Base-by-base conservation (phyloP, 2,113 vertebrate species). In the Alethe diademata region DNA sequence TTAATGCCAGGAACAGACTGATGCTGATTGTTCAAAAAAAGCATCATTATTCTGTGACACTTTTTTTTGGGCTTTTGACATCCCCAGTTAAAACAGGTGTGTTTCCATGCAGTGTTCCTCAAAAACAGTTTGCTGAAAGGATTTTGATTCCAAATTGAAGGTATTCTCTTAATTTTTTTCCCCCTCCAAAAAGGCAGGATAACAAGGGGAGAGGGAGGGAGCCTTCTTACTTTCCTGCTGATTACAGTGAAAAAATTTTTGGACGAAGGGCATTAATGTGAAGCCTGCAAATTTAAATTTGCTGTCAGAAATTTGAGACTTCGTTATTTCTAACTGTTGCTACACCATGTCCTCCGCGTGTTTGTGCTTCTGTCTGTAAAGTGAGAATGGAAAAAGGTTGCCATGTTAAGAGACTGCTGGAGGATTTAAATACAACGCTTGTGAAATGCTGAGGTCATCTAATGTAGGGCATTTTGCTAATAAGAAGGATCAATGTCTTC, bases 1-100 rank as follows among this genome's bases (percentile, higher is more conserved):
- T 95, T 95, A 96, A 88, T 88, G 76, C 66, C 51, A 61, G 75
- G 85, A 96, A 84, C 93, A 96, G 82, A 80, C 90, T 93, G 92
- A 88, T 95, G 88, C 64, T 80, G 88, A 70, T 90, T 71, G 88
- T 92, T 95, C 57, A 53, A 74, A 80, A 78, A 94, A 94, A 86
- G 72, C 85, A 65, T 93, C 82, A 56, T 94, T 96, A 74, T 92
- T 94, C 75, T 83, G 23, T 60, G 48, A 67, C 74, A 60, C 35
- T 64, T 71, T 57, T 71, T 82, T 53, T 4, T 2, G 31, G 73
- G 45, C 48, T 85, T 69, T 61, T 78, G 56, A 83, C 56, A 87
- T 88, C 35, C 22, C 43, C 6, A 2, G 40, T 93, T 90, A 56
- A 78, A 88, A 29, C 76, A 92, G 93, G 43, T 96, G 28, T 94